Percentiles rank a stretch among this genome's conserved stretches.
These are phyloP conservation scores for Bucorvus abyssinicus DNA, from an alignment of 2,797 vertebrate species.

Conservation along the genomic window DNA sequence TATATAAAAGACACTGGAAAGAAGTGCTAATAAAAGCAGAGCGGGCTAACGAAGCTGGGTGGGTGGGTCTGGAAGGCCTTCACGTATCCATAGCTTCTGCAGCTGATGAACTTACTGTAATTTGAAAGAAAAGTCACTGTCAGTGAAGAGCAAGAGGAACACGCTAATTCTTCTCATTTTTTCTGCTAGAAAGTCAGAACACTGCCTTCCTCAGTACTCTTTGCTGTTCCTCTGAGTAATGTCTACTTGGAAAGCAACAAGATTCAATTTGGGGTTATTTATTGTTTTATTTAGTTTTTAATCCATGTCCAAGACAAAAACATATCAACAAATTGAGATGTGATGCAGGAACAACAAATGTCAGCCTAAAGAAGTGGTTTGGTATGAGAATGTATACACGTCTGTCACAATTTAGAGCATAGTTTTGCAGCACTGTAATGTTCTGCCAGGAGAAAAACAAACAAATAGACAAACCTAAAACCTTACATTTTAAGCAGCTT, in stretches of 20 bases:
- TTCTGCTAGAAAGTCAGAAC: not conserved
- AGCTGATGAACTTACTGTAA: slow-evolving; percentile 13
- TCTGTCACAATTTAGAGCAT: not conserved
- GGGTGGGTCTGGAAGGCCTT: slow-evolving; percentile 23
- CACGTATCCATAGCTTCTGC: not conserved
- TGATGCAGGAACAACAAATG: not conserved
- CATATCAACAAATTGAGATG: not conserved
- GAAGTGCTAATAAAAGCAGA: slow-evolving; percentile 32
- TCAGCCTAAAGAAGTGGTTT: not conserved
- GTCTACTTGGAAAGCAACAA: not conserved
- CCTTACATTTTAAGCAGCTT: slow-evolving; percentile 43
- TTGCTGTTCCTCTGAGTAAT: not conserved
- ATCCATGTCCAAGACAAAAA: not conserved
- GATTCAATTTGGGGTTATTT: not conserved
- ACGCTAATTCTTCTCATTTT: not conserved
- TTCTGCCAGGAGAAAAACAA: slow-evolving; percentile 35
- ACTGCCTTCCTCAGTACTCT: not conserved
- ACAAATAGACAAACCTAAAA: slow-evolving; percentile 26
- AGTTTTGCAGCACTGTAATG: not conserved
- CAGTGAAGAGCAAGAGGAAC: not conserved
- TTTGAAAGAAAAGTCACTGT: not conserved
- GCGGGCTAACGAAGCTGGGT: not conserved
- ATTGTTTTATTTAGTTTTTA: not conserved
- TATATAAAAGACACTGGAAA: not conserved
- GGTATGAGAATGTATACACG: not conserved